Base-by-base conservation (phyloP, 2,888 invertebrate species). In the Spilosoma lubricipeda region DNA sequence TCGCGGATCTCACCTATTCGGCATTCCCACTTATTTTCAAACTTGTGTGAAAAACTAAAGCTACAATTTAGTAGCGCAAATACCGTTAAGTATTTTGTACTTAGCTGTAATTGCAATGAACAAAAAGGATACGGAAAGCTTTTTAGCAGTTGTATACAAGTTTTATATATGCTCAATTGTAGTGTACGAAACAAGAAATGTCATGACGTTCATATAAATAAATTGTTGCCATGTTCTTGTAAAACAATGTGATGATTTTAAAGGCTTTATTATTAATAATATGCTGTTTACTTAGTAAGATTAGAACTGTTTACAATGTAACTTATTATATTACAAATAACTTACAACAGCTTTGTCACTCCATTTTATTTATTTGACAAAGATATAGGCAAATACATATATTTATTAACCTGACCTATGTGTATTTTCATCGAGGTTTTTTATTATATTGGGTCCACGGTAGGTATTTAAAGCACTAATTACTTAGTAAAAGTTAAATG, bases 1-100 rank as follows among this genome's bases (percentile, higher is more conserved):
- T 84, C 81, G 81, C 86, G 85, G 87, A 85, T 85, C 86, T 87
- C 86, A 83, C 87, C 83, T 82, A 83, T 75, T 70, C 77, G 76
- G 76, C 80, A 83, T 82, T 85, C 72, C 80, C 81, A 83, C 84
- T 86, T 85, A 85, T 81, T 85, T 83, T 80, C 79, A 82, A 87
- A 85, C 80, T 80, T 76, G 76, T 56, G 73, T 74, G 75, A 64
- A 82, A 85, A 85, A 30, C 59, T 27, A 85, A 85, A 81, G 81
- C 70, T 81, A 85, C 75, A 76, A 78, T 83, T 80, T 79, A 80
- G 76, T 82, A 72, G 59, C 69, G 56, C 76, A 77, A 74, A 77
- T 72, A 73, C 52, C 73, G 20, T 1, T 69, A 79, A 20, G 65
- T 36, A 65, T 36, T 65, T 33, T 2, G 11, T 52, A 42, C 13